A percentile compares a stretch with the other conserved stretches of the same genome.
phyloP scores from a whole-genome alignment of 2,888 invertebrate genomes.

The Crocallis elinguaria region DNA sequence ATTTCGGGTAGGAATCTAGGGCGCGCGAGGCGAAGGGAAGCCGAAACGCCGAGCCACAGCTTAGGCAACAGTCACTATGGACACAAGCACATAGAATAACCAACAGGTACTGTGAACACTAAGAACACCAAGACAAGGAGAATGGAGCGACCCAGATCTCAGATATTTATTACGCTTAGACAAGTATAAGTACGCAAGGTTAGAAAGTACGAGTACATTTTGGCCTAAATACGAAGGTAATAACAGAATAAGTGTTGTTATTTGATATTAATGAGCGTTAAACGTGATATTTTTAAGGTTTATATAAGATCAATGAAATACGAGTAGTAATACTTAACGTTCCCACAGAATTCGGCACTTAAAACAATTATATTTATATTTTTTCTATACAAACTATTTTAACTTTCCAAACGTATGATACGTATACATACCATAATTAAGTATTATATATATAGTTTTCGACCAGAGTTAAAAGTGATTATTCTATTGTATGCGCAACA shows the following conservation, averaged over 20 bases:
- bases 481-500: too few relatives aligned
- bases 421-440: too few relatives aligned
- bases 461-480: too few relatives aligned
- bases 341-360: neutral
- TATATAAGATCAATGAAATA: neutral
- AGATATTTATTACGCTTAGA: constrained; percentile 41
- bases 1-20: constrained; percentile 66
- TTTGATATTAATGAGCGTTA: constrained; percentile 7
- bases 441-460: too few relatives aligned
- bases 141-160: constrained; percentile 49
- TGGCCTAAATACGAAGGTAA: constrained; percentile 40
- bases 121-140: constrained; percentile 34
- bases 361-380: too few relatives aligned
- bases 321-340: neutral
- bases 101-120: constrained; percentile 9
- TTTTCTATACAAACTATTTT: too few relatives aligned
- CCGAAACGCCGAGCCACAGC: constrained; percentile 33
- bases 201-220: constrained; percentile 42
- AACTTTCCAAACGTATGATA: too few relatives aligned
- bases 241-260: constrained; percentile 34
- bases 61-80: constrained; percentile 8
- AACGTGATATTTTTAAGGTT: neutral
- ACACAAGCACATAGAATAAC: constrained; percentile 6
- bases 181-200: constrained; percentile 41
- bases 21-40: constrained; percentile 58